Conservation (phyloP, 2,888 invertebrate genomes). For the Synergus gifuensis region DNA sequence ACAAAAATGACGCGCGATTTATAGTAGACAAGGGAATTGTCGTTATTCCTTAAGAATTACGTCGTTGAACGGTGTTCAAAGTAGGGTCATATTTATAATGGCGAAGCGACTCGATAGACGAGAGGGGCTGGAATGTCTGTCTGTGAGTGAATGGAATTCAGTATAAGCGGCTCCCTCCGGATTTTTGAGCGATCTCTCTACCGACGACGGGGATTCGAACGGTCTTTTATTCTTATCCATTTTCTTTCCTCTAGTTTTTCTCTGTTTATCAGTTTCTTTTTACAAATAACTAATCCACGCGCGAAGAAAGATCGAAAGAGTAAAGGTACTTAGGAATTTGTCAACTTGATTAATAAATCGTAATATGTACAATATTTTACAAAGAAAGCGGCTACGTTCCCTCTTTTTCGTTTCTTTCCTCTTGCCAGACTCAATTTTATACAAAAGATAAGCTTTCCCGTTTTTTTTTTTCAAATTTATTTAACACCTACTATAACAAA, state of each 20-base stretch:
- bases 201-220: constrained; percentile 42
- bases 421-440: constrained; percentile 62
- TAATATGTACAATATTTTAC: constrained; percentile 77
- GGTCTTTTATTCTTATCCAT: constrained; percentile 40
- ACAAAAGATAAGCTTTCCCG: constrained; percentile 64
- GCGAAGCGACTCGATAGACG: constrained; percentile 43
- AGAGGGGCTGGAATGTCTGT: constrained; percentile 74
- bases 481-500: constrained; percentile 73
- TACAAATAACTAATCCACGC: constrained; percentile 64
- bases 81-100: constrained; percentile 63
- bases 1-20: constrained; percentile 76
- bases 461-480: constrained; percentile 61
- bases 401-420: constrained; percentile 69
- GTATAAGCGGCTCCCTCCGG: background rate
- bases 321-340: constrained; percentile 73
- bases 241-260: constrained; percentile 49
- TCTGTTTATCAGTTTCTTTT: constrained; percentile 55
- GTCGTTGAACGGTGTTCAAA: constrained; percentile 66
- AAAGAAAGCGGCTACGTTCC: constrained; percentile 74
- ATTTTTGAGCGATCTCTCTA: background rate
- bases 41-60: constrained; percentile 74
- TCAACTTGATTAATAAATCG: constrained; percentile 76
- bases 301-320: constrained; percentile 67
- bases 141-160: constrained; percentile 59
- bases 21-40: constrained; percentile 76